Conservation (phyloP, 1,140 invertebrate species). For the Babylonia areolata region DNA sequence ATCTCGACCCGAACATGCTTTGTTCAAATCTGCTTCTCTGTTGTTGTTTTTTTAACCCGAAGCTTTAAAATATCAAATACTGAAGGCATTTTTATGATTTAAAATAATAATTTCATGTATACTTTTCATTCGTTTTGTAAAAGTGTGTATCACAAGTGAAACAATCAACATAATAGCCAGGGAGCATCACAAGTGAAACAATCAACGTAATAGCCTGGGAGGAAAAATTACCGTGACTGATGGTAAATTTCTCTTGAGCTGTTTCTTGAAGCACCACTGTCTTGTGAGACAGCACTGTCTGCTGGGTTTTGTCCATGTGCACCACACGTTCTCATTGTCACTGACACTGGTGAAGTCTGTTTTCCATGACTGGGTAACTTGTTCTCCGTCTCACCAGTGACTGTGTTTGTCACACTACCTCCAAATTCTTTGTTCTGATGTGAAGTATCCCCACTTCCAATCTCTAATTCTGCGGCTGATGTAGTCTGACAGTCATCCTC, state of each 20-base stretch:
- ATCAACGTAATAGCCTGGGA: too few species aligned
- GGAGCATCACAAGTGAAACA: too few species aligned
- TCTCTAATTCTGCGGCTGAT: background rate
- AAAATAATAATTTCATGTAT: too few species aligned
- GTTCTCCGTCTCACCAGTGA: background rate
- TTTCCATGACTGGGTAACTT: background rate
- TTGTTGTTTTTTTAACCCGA: too few species aligned
- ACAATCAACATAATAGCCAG: too few species aligned
- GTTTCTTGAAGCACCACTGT: background rate
- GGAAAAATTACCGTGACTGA: constrained; percentile 29
- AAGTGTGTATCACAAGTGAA: too few species aligned
- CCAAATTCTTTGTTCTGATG: background rate
- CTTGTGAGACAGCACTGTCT: background rate
- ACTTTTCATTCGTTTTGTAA: too few species aligned
- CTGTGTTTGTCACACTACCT: background rate
- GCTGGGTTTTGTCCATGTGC: background rate
- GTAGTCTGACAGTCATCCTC: background rate
- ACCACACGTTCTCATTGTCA: background rate
- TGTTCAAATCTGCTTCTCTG: too few species aligned
- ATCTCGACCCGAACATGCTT: too few species aligned
- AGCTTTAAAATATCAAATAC: too few species aligned
- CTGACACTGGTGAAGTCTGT: background rate
- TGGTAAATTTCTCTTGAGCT: background rate
- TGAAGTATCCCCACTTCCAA: background rate
- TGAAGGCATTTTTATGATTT: too few species aligned